Percentiles rank a stretch among this genome's conserved stretches.
Evolutionary conservation across 1,140 invertebrate species (phyloP).

Genomic region (Holcopasites calliopsidis): DNA sequence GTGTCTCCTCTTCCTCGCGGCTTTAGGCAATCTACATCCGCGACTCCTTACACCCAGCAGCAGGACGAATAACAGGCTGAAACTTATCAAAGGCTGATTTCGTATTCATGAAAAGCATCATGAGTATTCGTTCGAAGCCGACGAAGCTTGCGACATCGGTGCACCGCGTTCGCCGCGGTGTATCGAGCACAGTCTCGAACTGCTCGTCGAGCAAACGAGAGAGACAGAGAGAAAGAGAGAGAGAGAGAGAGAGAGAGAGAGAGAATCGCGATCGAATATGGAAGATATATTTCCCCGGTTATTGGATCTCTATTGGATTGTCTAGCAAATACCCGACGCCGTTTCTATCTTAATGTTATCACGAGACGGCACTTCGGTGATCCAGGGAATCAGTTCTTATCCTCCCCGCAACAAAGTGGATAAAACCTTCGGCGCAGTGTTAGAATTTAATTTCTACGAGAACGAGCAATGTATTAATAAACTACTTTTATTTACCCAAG

Average conservation of each 20-base stretch:
- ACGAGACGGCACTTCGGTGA: background rate
- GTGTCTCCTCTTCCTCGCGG: background rate
- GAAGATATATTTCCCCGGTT: slow-evolving; percentile 39
- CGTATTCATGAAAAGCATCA: slow-evolving; percentile 67
- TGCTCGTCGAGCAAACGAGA: slow-evolving; percentile 28
- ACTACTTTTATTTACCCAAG: background rate
- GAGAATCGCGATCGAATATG: slow-evolving; percentile 32
- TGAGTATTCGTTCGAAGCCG: slow-evolving; percentile 47
- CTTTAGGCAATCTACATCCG: background rate
- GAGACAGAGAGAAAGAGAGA: background rate
- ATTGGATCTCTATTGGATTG: slow-evolving; percentile 49
- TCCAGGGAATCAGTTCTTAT: slow-evolving; percentile 16
- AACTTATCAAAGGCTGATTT: slow-evolving; percentile 57
- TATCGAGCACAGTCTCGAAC: background rate
- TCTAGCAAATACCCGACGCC: slow-evolving; percentile 28
- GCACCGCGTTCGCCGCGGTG: background rate
- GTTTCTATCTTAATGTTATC: slow-evolving; percentile 49
- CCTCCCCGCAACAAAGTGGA: background rate
- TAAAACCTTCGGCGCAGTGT: background rate
- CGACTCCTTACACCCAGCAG: slow-evolving; percentile 5
- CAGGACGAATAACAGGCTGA: slow-evolving; percentile 40
- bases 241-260: background rate
- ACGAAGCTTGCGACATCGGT: slow-evolving; percentile 33
- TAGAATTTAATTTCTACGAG: background rate
- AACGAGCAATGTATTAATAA: background rate